Evolutionary conservation across 2,113 vertebrate species (phyloP), one percentile per base, ranked within the genome.

Genomic region (Chlorodrepanis virens): DNA sequence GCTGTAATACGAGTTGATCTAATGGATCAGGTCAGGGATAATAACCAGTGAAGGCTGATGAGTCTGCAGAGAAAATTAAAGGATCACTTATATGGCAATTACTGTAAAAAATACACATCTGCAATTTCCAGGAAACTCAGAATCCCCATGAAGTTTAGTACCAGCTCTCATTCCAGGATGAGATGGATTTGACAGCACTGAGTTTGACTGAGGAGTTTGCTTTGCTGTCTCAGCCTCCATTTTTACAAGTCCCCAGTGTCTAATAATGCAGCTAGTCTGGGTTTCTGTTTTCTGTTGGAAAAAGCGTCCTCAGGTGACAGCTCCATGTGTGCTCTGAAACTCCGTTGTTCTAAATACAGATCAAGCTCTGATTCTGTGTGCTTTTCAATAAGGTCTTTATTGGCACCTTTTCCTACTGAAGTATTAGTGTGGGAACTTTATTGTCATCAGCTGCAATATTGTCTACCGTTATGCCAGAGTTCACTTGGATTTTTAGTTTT

Each of bases 381-480:
- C 54, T 90, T 93, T 94, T 93, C 83, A 77, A 33, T 77, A 67
- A 78, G 31, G 10, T 76, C 40, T 95, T 76, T 89, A 93, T 86
- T 85, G 93, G 50, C 83, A 86, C 11, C 12, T 49, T 88, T 93
- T 85, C n/a, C 37, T 79, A 76, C n/a, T 18, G 13, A 90, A 90
- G 39, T 42, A 70, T 80, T 74, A 77, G 45, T 19, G 45, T 81
- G 68, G 50, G 42, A 83, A 50, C 50, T 74, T 60, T 65, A 44
- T 89, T 12, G 11, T 44, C 72, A 50, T 74, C 29, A 45, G 35
- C 42, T 84, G 64, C 47, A 70, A 21, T 27, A 24, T 10, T 63
- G 25, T 21, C 64, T 63, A 13, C 27, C 37, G 22, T 59, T 87
- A n/a, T 17, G 16, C 33, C 49, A 47, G 47, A 64, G 15, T 81